Evolutionary conservation across 2,888 invertebrate genomes (phyloP).

Genomic region (Cyrtodaria siliqua): DNA sequence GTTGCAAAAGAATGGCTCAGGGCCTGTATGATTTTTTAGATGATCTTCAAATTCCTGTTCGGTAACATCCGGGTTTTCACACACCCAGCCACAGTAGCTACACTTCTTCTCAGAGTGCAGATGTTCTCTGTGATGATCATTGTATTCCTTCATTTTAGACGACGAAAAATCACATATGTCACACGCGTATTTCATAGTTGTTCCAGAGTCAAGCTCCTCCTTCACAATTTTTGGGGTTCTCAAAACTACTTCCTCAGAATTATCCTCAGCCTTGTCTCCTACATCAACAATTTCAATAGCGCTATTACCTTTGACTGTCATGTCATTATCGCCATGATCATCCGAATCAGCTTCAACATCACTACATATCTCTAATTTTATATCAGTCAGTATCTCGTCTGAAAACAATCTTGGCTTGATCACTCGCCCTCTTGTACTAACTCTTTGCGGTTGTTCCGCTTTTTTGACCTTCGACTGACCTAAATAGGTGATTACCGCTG

Average conservation of each 20-base stretch:
- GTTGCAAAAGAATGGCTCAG: constrained; percentile 87
- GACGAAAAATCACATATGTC: constrained; percentile 72
- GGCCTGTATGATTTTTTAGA: constrained; percentile 86
- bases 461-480: constrained; percentile 4
- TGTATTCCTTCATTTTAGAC: constrained; percentile 68
- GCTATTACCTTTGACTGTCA: not conserved
- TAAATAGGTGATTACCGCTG: no score
- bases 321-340: constrained; percentile 20
- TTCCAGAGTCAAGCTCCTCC: not conserved
- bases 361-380: constrained; percentile 19
- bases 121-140: constrained; percentile 74
- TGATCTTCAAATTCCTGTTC: constrained; percentile 84
- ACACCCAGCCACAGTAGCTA: constrained; percentile 84
- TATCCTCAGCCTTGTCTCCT: not conserved
- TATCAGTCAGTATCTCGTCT: constrained; percentile 31
- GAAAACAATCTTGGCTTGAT: constrained; percentile 47
- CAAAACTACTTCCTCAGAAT: not conserved
- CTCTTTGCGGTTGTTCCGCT: constrained; percentile 33
- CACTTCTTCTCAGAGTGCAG: constrained; percentile 81
- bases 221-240: not conserved
- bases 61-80: constrained; percentile 67
- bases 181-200: constrained; percentile 69
- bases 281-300: not conserved
- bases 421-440: constrained; percentile 50
- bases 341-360: constrained; percentile 22